phyloP scores from a whole-genome alignment of 1,140 invertebrate species.

The Drosophila azteca region DNA sequence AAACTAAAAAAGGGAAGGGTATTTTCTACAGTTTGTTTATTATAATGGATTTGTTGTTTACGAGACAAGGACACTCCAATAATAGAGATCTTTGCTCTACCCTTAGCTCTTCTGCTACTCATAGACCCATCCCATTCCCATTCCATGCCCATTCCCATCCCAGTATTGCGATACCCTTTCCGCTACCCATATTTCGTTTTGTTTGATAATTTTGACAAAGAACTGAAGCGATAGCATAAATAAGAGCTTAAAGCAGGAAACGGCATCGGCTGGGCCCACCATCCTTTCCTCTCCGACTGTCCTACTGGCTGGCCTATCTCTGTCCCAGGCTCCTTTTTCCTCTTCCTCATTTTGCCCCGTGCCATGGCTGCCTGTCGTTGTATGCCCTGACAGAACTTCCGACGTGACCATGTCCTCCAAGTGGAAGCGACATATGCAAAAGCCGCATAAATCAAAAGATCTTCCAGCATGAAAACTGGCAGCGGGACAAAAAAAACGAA shows the following conservation, averaged over 20 bases:
- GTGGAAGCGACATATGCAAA: conserved; percentile 61
- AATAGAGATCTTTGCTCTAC: conserved; percentile 35
- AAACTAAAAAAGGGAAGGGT: no score
- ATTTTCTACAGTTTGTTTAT: conserved; percentile 21
- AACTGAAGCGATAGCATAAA: conserved; percentile 56
- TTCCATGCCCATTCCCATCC: no score
- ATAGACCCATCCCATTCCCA: no score
- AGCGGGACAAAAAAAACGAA: conserved; percentile 31
- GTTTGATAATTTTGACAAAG: no score
- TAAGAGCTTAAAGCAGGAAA: conserved; percentile 43
- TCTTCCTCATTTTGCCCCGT: no score
- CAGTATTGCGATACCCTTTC: no score
- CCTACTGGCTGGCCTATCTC: conserved; percentile 26
- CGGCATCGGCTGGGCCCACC: not conserved
- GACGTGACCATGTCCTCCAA: conserved; percentile 34
- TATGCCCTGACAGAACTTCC: conserved; percentile 15
- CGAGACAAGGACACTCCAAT: conserved; percentile 51
- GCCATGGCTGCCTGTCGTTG: not conserved
- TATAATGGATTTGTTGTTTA: conserved; percentile 61
- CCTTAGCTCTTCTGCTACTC: no score
- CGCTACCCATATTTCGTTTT: no score
- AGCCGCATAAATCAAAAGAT: conserved; percentile 60
- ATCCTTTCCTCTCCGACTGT: not conserved
- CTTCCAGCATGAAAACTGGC: conserved; percentile 7
- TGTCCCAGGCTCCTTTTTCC: not conserved